Evolutionary conservation across 2,888 invertebrate species (phyloP).

Genomic region (Cristatella mucedo): DNA sequence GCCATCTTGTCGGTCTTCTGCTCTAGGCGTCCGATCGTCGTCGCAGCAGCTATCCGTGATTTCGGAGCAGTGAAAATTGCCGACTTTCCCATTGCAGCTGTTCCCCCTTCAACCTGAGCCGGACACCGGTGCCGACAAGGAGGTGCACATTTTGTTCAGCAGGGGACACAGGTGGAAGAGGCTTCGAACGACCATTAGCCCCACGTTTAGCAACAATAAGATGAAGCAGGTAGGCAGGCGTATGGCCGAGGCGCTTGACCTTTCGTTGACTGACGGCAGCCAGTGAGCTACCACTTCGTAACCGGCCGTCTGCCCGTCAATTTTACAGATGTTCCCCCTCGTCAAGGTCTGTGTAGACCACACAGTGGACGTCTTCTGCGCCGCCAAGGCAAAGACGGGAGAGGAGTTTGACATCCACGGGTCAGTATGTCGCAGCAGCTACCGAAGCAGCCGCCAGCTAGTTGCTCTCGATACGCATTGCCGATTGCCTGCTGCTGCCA

Average conservation of each 20-base stretch:
- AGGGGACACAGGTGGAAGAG: slow-evolving; percentile 43
- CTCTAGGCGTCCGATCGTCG: too few relatives aligned
- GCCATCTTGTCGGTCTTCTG: too few relatives aligned
- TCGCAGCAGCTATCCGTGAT: too few relatives aligned
- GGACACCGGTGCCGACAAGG: slow-evolving; percentile 20
- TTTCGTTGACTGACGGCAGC: not conserved
- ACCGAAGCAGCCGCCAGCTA: too few relatives aligned
- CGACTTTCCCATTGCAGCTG: slow-evolving; percentile 16
- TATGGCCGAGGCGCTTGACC: not conserved
- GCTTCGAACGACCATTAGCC: slow-evolving; percentile 40
- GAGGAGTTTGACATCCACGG: slow-evolving; percentile 36
- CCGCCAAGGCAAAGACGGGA: slow-evolving; percentile 20
- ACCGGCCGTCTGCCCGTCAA: not conserved
- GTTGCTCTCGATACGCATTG: too few relatives aligned
- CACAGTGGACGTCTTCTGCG: slow-evolving; percentile 35
- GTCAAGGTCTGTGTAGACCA: slow-evolving; percentile 36
- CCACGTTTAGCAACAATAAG: slow-evolving; percentile 41
- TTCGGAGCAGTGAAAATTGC: too few relatives aligned
- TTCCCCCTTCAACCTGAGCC: slow-evolving; percentile 33
- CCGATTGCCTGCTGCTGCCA: not conserved
- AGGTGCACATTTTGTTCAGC: slow-evolving; percentile 34
- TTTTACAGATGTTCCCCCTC: slow-evolving; percentile 34
- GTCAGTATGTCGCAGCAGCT: too few relatives aligned
- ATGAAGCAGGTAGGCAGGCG: slow-evolving; percentile 35
- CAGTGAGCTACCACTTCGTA: not conserved